Base-by-base conservation (phyloP, 2,888 invertebrate genomes). In the Tenodera sinensis region DNA sequence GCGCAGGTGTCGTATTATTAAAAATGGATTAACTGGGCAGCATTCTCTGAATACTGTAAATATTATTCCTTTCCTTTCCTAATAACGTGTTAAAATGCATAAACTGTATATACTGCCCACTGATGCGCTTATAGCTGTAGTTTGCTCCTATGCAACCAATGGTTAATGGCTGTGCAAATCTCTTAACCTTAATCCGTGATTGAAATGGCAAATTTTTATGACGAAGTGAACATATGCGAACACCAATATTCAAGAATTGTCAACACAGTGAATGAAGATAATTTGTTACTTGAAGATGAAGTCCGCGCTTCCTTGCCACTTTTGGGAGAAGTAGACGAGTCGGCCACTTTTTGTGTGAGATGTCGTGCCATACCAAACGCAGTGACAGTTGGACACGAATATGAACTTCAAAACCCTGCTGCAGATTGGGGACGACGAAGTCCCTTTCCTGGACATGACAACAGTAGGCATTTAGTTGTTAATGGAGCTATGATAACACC, bases 321-420 rank as follows among this genome's bases (percentile, higher is more conserved):
- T 42, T 87, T 89, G 82, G 88, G 87, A 3, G 83, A 86, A 28
- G 84, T 47, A 25, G 90, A 90, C 28, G 89, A 89, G 34, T 47
- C 88, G n/a, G 85, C 90, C 34, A 90, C 90, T 9, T 90, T 90
- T 88, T 90, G 90, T 86, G 89, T 90, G 14, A 89, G 88, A 85
- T 90, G 90, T 82, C 89, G 89, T 27, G 89, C 90, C 12, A 47
- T 89, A 83, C 88, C 90, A 47, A 87, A 89, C 34, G 82, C 54
- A 71, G 20, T 71, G 54, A 71, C 54, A 0, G 54, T 71, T 20
- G 54, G 4, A 71, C 28, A 47, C 28, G 86, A 86, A 6, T 25
- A 86, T n/a, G 86, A 86, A 47, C 27, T 85, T 34, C 82, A 82
- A 28, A 88, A 54, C 27, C 88, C 83, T 42, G 88, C n/a, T 1